A percentile compares a stretch with the other conserved stretches of the same genome.
phyloP scores from a whole-genome alignment of 2,888 invertebrate species.

The Thumatha senex region DNA sequence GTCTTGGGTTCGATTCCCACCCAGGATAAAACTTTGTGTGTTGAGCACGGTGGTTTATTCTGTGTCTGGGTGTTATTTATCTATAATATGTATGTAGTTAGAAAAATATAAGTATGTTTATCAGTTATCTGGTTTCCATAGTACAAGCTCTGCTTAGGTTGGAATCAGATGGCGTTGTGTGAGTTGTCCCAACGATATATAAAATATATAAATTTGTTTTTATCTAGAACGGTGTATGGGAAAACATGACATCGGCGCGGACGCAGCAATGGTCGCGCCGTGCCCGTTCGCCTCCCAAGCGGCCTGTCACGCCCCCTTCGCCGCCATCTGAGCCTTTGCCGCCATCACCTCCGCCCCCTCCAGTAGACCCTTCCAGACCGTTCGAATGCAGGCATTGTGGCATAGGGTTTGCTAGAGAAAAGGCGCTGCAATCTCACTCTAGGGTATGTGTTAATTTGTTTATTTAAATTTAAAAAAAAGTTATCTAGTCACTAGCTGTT shows the following conservation, averaged over 20 bases:
- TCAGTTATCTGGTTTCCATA: too few species aligned
- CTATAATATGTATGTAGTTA: too few species aligned
- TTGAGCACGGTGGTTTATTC: too few species aligned
- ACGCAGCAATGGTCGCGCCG: conserved; percentile 78
- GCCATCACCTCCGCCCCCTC: conserved; percentile 55
- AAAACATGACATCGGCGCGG: conserved; percentile 79
- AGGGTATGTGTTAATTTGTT: conserved; percentile 63
- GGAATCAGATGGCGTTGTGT: too few species aligned
- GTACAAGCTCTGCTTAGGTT: too few species aligned
- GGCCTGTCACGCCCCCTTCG: conserved; percentile 55
- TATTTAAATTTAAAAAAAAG: background rate
- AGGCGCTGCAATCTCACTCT: conserved; percentile 90
- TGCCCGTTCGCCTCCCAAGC: conserved; percentile 46
- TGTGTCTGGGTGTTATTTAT: too few species aligned
- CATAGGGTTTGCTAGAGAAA: conserved; percentile 91
- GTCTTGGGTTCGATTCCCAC: too few species aligned
- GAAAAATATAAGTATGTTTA: too few species aligned
- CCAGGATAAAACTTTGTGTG: too few species aligned
- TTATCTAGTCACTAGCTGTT: background rate
- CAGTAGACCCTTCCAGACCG: conserved; percentile 87
- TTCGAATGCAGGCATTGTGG: conserved; percentile 88
- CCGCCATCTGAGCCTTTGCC: conserved; percentile 42
- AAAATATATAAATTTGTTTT: background rate
- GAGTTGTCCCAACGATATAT: too few species aligned
- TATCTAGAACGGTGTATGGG: conserved; percentile 65